phyloP scores from a whole-genome alignment of 2,888 invertebrate species.

The Glaucopsyche alexis region DNA sequence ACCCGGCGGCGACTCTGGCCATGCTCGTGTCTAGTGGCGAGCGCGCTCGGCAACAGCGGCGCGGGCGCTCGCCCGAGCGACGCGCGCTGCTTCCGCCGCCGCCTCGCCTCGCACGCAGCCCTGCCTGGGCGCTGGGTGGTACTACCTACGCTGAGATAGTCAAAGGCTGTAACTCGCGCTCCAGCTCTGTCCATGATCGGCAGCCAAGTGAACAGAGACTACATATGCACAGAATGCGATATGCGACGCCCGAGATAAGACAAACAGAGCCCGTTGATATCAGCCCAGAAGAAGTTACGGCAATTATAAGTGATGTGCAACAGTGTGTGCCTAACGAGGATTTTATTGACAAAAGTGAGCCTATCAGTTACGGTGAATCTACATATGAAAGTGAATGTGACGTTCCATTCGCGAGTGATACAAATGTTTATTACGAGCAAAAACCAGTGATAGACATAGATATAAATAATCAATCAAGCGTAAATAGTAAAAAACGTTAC shows the following conservation, averaged over 20 bases:
- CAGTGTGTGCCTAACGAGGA: conserved; percentile 51
- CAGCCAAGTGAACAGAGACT: conserved; percentile 48
- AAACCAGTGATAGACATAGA: conserved; percentile 37
- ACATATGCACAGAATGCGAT: conserved; percentile 43
- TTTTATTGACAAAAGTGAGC: conserved; percentile 48
- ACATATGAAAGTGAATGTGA: conserved; percentile 68
- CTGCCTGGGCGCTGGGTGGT: conserved; percentile 86
- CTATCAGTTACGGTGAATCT: conserved; percentile 51
- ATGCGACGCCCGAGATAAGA: conserved; percentile 38
- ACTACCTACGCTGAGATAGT: conserved; percentile 90
- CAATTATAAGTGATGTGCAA: conserved; percentile 50
- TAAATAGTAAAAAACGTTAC: conserved; percentile 42
- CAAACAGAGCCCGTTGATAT: conserved; percentile 36
- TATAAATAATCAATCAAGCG: conserved; percentile 42
- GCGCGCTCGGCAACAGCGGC: conserved; percentile 61
- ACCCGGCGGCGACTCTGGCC: conserved; percentile 78
- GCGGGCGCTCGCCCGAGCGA: conserved; percentile 73
- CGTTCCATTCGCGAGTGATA: conserved; percentile 49
- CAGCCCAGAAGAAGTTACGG: conserved; percentile 45
- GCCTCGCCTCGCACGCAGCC: conserved; percentile 80
- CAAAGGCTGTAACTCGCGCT: conserved; percentile 78
- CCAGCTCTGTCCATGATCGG: conserved; percentile 57
- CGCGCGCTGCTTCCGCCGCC: conserved; percentile 64
- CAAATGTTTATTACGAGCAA: conserved; percentile 47
- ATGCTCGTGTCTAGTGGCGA: conserved; percentile 59